phyloP scores from a whole-genome alignment of 1,140 invertebrate genomes.

The Apis cerana region DNA sequence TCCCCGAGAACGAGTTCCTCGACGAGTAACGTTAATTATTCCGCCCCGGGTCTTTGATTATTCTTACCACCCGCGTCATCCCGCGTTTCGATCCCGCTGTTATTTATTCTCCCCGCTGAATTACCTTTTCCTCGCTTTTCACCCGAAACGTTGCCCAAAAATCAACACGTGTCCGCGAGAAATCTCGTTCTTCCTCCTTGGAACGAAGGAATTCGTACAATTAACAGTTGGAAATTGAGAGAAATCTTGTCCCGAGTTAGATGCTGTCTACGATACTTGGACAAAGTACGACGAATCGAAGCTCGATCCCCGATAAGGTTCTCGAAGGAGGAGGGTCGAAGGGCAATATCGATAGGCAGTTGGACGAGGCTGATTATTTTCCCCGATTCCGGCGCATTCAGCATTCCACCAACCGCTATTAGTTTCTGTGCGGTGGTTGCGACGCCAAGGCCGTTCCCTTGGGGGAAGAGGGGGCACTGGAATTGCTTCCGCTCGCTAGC shows the following conservation, averaged over 20 bases:
- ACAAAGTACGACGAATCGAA: not conserved
- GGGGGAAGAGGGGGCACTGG: conserved; percentile 47
- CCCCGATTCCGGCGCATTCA: conserved; percentile 16
- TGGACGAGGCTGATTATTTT: conserved; percentile 50
- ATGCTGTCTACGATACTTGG: not conserved
- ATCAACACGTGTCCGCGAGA: conserved; percentile 40
- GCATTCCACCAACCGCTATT: not conserved
- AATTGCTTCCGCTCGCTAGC: conserved; percentile 54
- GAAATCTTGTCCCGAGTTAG: not conserved
- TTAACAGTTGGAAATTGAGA: too few relatives aligned
- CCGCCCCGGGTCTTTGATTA: not conserved
- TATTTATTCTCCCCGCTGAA: not conserved
- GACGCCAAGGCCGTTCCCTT: conserved; percentile 56
- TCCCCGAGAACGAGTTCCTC: not conserved
- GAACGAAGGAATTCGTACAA: too few relatives aligned
- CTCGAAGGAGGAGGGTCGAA: not conserved
- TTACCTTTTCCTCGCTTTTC: too few relatives aligned
- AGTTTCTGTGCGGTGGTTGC: not conserved
- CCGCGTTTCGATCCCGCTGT: not conserved
- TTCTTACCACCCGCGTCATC: not conserved
- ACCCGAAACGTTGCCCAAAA: not conserved
- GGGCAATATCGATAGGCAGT: conserved; percentile 11
- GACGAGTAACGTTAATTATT: not conserved
- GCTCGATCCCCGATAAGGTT: not conserved
- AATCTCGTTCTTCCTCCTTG: too few relatives aligned